Evolutionary conservation across 1,140 invertebrate species (phyloP), one percentile per base, ranked within the genome.

Genomic region (Platorchestia sp.): DNA sequence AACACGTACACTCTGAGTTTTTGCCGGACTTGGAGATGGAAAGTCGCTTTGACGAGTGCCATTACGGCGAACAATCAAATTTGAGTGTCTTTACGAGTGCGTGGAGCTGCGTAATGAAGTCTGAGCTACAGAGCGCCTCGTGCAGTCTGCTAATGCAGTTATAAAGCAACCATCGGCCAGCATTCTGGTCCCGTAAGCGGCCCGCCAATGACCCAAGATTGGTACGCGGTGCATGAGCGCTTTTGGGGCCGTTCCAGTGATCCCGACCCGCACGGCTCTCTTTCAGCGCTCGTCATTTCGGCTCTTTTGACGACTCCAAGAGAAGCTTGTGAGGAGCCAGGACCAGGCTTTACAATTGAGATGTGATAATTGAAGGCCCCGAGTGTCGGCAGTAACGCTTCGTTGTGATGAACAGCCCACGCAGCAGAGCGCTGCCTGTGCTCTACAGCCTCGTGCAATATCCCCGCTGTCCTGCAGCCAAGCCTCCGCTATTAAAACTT

Each of bases 51-150:
- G 41, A 87, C 86, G 86, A 40, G 36, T 87, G 36, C 36, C 86
- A 87, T 87, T 87, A 87, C 86, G 10, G 6, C 10, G 36, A 42
- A 36, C 86, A 87, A 90, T 90, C 87, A 90, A 90, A 90, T 90
- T 90, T 90, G 41, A 90, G 41, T 90, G 87, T 90, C 87, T 90
- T 90, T 90, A 90, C 87, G 87, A 90, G 87, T 45, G 16, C 41
- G 87, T 45, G 41, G 87, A 90, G 44, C 3, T 43, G 10, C 42
- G 19, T 90, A 90, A 90, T 90, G 87, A 42, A 43, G 87, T 90
- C 87, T 19, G 87, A 43, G 41, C 87, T 90, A 90, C 87, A 90
- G 27, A 90, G 87, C 5, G 22, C 44, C 87, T 45, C 44, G 27
- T 90, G 87, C 87, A 90, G 41, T 45, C 87, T 14, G 14, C 87